Base-by-base conservation (phyloP, 2,888 invertebrate species). In the Idaea dimidiata region DNA sequence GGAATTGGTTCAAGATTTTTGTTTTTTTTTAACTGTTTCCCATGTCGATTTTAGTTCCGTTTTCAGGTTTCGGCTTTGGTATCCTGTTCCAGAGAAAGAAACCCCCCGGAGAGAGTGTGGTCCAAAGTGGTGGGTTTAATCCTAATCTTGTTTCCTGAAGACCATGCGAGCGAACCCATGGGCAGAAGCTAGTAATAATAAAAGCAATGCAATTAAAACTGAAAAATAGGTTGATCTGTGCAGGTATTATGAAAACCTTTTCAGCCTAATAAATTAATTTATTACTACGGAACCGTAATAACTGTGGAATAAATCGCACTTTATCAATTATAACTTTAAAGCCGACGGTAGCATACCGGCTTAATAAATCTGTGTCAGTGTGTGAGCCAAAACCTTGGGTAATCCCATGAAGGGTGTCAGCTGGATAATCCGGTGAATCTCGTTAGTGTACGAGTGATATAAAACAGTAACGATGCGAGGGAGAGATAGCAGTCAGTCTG, bases 401-500 rank as follows among this genome's bases (percentile, higher is more conserved):
- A 90, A 92, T 91, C 91, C 88, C 83, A 89, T 91, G 84, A 89
- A 79, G 80, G 79, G 82, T 76, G 83, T 83, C 72, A 79, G 73
- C 61, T 66, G 78, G 89, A 88, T 91, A 85, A 92, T 90, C 91
- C 80, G 56, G 63, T 62, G 64, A 86, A 91, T 89, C 91, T 78
- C 69, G 79, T 92, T 92, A 91, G 78, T 54, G 60, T 69, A 64
- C 57, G 66, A 72, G 63, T 82, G 78, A 82, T 91, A 91, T 91
- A 92, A 87, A 91, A 83, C 73, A 69, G 64, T 66, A 71, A 64
- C 62, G 63, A 66, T 58, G 17, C 18, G 54, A 54, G 64, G 54
- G 18, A 32, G 16, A 33, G 65, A 43, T 72, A 88, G 90, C 91
- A 91, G 91, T 91, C 89, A 91, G 91, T 91, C 90, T 84, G 89